These are phyloP conservation scores for Drosophila mayaguana DNA, from an alignment of 2,888 invertebrate species.

Conservation along the genomic window DNA sequence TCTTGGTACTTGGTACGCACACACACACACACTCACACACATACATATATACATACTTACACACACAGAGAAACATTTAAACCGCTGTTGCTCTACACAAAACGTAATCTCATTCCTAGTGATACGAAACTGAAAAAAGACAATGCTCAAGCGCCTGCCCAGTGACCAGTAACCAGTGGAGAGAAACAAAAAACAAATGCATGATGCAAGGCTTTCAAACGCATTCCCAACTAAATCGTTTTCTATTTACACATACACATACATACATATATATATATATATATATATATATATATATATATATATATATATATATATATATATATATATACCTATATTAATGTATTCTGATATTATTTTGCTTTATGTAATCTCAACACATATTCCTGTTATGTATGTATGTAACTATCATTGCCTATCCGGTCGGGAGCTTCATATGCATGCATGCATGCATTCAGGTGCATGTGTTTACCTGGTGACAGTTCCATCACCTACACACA, in stretches of 20 bases:
- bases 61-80: constrained; percentile 16
- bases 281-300: constrained; percentile 9
- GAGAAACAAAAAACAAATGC: constrained; percentile 43
- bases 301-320: neutral
- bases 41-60: constrained; percentile 4
- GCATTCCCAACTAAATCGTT: constrained; percentile 37
- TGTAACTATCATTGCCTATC: constrained; percentile 11
- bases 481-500: constrained; percentile 22
- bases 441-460: constrained; percentile 10
- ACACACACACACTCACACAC: constrained; percentile 8
- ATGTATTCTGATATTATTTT: constrained; percentile 35
- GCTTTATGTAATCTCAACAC: constrained; percentile 34
- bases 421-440: constrained; percentile 36
- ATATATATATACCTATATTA: constrained; percentile 11
- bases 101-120: constrained; percentile 51
- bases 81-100: constrained; percentile 27
- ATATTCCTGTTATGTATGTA: constrained; percentile 15
- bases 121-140: constrained; percentile 30
- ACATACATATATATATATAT: neutral
- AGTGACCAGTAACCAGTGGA: constrained; percentile 34
- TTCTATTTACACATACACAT: constrained; percentile 7
- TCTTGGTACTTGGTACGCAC: constrained; percentile 39
- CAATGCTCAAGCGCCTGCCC: constrained; percentile 36
- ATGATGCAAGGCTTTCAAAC: constrained; percentile 57
- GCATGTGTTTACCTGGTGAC: constrained; percentile 48